Percentiles rank a stretch among this genome's conserved stretches.
phyloP scores from a whole-genome alignment of 2,888 invertebrate species.

The Xylophagus ater region DNA sequence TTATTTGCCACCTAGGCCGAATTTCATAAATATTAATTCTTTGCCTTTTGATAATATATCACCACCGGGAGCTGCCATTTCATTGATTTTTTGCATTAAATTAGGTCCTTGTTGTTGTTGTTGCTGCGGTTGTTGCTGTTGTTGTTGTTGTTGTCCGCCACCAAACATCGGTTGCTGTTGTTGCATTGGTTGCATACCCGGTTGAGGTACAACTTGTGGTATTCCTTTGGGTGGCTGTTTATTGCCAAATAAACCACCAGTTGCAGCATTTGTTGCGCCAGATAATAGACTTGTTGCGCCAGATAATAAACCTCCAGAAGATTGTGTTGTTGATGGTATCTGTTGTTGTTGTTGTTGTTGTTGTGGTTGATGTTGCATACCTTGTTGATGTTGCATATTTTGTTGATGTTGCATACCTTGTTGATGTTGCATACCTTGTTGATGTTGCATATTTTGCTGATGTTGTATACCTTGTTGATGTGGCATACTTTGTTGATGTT shows the following conservation, averaged over 20 bases:
- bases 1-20: constrained; percentile 74
- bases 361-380: constrained; percentile 21
- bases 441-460: constrained; percentile 21
- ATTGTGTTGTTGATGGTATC: constrained; percentile 33
- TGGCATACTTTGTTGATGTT: constrained; percentile 19
- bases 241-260: constrained; percentile 39
- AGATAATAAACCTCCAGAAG: constrained; percentile 37
- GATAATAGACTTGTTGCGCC: constrained; percentile 39
- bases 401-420: constrained; percentile 22
- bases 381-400: constrained; percentile 18
- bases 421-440: constrained; percentile 29
- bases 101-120: constrained; percentile 46
- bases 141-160: constrained; percentile 31
- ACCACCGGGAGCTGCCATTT: constrained; percentile 80
- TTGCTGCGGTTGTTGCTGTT: constrained; percentile 39
- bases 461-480: constrained; percentile 34
- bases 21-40: constrained; percentile 89
- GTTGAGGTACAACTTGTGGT: constrained; percentile 43
- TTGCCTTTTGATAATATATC: constrained; percentile 87
- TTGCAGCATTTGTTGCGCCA: constrained; percentile 41
- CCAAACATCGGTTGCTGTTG: constrained; percentile 22
- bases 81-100: constrained; percentile 80
- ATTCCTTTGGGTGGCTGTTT: constrained; percentile 40
- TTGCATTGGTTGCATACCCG: constrained; percentile 36
- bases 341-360: constrained; percentile 31